Base-by-base conservation (phyloP, 64 coral and sea anemone species). In the Cladopsammia gracilis region DNA sequence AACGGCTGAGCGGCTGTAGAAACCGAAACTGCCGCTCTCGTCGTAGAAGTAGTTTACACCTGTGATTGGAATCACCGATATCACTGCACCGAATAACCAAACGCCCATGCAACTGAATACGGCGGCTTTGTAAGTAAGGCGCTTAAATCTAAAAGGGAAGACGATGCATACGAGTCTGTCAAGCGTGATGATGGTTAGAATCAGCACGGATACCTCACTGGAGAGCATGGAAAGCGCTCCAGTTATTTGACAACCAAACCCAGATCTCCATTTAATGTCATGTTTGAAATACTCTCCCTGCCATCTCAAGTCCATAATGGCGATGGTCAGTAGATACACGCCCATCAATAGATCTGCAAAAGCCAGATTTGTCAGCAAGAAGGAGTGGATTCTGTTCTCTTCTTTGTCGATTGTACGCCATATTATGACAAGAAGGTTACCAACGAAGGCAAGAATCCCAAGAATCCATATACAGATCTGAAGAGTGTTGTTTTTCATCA, bases 251-350 rank as follows among this genome's bases (percentile, higher is more conserved):
- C 84, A 87, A 1, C 68, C 53, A 24, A 74, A 23, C 70, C 86
- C 86, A 20, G 86, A 88, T 24, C 86, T 61, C 86, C 86, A 88
- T 44, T 73, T 16, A 16, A 88, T 26, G 42, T 88, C 86, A 74
- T 88, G 70, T 75, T 88, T 74, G 22, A 88, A 87, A 48, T 87
- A 87, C 20, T 87, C 84, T 7, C 84, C 84, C n/a, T 87, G 53
- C 84, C 84, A 87, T 56, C 73, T 22, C 14, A 61, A 25, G 45
- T 88, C 86, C 23, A 57, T 72, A 10, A 74, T 50, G 7, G 86
- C 86, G 45, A 88, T 88, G 23, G 25, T 73, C 7, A 88, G 66
- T 6, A 88, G 45, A 48, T 87, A 87, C 10, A 87, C 84, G 49
- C 84, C 84, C 84, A 87, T 87, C 20, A 87, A 56, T 13, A 87